Conservation (phyloP, 2,888 invertebrate species). For the Himalopsyche anomala region DNA sequence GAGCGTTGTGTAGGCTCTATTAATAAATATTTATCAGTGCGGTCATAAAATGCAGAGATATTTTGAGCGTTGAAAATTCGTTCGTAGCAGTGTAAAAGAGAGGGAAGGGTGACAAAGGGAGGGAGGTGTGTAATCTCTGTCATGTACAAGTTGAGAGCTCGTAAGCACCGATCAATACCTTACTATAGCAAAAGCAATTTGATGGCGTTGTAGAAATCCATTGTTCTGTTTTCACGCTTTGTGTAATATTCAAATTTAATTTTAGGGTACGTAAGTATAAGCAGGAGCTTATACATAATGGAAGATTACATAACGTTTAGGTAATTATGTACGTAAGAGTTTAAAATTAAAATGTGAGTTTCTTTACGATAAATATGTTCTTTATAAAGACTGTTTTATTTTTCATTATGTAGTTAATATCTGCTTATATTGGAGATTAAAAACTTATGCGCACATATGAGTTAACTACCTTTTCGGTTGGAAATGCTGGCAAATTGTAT, state of each 20-base stretch:
- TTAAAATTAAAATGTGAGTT: no score
- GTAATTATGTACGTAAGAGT: no score
- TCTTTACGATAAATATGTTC: no score
- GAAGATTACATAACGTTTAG: no score
- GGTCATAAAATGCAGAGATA: constrained; percentile 23
- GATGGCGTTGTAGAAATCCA: constrained; percentile 24
- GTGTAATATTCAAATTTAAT: constrained; percentile 4
- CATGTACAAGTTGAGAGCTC: constrained; percentile 16
- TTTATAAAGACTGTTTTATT: no score
- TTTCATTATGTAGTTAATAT: no score
- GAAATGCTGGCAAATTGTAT: no score
- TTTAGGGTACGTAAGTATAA: neutral
- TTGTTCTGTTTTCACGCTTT: constrained; percentile 34
- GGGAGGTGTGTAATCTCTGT: constrained; percentile 30
- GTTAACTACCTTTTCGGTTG: no score
- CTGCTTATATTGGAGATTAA: no score
- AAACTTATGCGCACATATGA: no score
- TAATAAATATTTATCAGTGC: constrained; percentile 19
- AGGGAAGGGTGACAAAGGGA: neutral
- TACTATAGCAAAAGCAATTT: constrained; percentile 30
- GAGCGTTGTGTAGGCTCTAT: neutral
- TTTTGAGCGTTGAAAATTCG: constrained; percentile 16
- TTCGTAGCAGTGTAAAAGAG: constrained; percentile 25
- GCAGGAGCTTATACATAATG: no score
- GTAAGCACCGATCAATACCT: constrained; percentile 28